phyloP scores from a whole-genome alignment of 2,888 invertebrate genomes.

The Harpagoxenus sublaevis region DNA sequence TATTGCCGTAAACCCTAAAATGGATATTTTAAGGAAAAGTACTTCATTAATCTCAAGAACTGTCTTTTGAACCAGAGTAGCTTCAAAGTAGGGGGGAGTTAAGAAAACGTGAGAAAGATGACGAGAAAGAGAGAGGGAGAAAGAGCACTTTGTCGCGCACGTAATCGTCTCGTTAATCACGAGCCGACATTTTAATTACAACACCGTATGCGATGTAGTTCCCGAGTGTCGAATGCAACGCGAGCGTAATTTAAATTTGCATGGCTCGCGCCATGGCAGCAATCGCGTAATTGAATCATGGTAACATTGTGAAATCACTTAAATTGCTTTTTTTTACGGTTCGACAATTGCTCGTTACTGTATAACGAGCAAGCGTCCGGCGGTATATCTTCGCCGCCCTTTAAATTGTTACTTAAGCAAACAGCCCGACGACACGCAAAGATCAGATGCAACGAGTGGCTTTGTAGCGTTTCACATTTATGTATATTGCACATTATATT shows the following conservation, averaged over 20 bases:
- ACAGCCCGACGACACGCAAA: slow-evolving; percentile 38
- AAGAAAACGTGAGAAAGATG: not conserved
- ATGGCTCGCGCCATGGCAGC: slow-evolving; percentile 1
- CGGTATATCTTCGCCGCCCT: not conserved
- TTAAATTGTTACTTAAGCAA: slow-evolving; percentile 40
- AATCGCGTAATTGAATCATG: slow-evolving; percentile 28
- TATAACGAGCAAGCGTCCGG: not conserved
- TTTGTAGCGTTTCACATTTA: slow-evolving; percentile 6
- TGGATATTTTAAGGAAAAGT: not conserved
- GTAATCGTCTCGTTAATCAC: slow-evolving; percentile 68
- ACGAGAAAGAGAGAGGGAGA: not conserved
- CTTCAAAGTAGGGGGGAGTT: not conserved
- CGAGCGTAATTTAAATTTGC: slow-evolving; percentile 65
- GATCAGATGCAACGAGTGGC: slow-evolving; percentile 20
- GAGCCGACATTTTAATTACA: slow-evolving; percentile 69
- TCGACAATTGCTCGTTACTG: slow-evolving; percentile 22
- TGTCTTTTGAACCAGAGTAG: not conserved
- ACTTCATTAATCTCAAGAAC: slow-evolving; percentile 12
- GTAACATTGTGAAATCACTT: slow-evolving; percentile 2
- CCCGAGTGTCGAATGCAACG: slow-evolving; percentile 56
- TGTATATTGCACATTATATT: not conserved
- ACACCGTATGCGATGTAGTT: slow-evolving; percentile 37
- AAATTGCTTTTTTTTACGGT: slow-evolving; percentile 15
- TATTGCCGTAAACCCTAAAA: not conserved
- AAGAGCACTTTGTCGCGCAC: slow-evolving; percentile 27